Percentiles rank a stretch among this genome's conserved stretches.
Evolutionary conservation across 2,888 invertebrate species (phyloP).

Genomic region (Limenitis camilla): DNA sequence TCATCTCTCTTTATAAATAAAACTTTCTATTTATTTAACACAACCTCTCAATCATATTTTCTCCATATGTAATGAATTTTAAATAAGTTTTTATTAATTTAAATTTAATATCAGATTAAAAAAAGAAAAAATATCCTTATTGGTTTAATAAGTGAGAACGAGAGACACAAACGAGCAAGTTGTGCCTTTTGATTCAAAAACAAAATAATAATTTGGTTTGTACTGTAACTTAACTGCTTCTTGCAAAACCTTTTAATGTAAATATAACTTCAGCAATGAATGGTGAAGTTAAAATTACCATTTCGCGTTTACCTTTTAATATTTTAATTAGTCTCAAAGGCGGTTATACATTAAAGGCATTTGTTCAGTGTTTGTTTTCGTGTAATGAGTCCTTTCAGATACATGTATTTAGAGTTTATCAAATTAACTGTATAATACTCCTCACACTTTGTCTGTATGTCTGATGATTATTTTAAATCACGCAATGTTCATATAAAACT

Average conservation of each 20-base stretch:
- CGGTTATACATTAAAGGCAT: conserved; percentile 9
- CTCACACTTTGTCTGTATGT: background rate
- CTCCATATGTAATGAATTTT: no score
- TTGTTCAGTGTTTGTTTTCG: conserved; percentile 4
- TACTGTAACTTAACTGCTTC: background rate
- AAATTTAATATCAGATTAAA: no score
- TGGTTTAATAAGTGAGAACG: no score
- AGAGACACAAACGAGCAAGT: background rate
- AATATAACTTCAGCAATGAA: background rate
- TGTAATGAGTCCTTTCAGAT: background rate
- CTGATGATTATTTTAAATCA: background rate
- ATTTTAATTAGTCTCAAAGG: conserved; percentile 16
- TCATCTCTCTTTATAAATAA: no score
- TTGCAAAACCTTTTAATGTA: background rate
- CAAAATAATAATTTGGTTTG: no score
- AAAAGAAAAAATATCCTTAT: no score
- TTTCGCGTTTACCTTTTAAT: conserved; percentile 1
- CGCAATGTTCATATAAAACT: no score
- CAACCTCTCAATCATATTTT: no score
- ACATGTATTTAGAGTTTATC: no score
- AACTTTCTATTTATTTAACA: no score
- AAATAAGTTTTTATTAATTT: no score
- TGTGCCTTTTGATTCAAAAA: no score
- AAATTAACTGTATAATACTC: background rate
- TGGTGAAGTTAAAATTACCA: conserved; percentile 2